phyloP scores from a whole-genome alignment of 2,797 vertebrate species.

The Halcyon chelicuti region DNA sequence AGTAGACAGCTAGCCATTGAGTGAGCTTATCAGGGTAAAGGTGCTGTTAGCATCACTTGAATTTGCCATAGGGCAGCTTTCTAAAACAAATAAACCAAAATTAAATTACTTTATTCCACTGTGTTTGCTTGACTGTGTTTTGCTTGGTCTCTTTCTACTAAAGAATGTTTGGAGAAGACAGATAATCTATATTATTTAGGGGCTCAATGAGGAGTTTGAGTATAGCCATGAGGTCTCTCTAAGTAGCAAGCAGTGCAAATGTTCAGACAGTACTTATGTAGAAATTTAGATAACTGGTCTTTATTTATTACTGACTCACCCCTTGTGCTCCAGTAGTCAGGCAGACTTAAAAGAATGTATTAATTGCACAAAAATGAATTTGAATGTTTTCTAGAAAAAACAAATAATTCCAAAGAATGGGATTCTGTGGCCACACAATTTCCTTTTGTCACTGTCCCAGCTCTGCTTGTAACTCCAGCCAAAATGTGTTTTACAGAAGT shows the following conservation, averaged over 20 bases:
- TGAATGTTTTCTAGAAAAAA: neutral
- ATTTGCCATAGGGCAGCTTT: neutral
- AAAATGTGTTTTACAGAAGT: neutral
- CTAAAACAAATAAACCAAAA: neutral
- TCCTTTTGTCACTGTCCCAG: fast-evolving
- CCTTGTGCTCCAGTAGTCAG: neutral
- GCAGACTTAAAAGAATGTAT: conserved; percentile 10
- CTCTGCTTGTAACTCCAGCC: neutral
- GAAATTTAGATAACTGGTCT: neutral
- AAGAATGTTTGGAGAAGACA: neutral
- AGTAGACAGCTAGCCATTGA: neutral
- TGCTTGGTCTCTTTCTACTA: neutral
- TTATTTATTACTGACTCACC: neutral
- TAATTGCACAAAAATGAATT: neutral
- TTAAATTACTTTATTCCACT: neutral
- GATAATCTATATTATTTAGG: neutral
- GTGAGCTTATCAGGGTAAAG: neutral
- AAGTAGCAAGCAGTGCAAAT: neutral
- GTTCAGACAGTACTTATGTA: neutral
- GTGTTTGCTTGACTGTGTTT: neutral
- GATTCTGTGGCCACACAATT: neutral
- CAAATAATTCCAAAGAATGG: neutral
- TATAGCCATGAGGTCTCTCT: neutral
- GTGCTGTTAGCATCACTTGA: neutral
- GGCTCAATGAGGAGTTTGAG: neutral